Conservation (phyloP, 2,113 vertebrate genomes). For the Strigops habroptila region DNA sequence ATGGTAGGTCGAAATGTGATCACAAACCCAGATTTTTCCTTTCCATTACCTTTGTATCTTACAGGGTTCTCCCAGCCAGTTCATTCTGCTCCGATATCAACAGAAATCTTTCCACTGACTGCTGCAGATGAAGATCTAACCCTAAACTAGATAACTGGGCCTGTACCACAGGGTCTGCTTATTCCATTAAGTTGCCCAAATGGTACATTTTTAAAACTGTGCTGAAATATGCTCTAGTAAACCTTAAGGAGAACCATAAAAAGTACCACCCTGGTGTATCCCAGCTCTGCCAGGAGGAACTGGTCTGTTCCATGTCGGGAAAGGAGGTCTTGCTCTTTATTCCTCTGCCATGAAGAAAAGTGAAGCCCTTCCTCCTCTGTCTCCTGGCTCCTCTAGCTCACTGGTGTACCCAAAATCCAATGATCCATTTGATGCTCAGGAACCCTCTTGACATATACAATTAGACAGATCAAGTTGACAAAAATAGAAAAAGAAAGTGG, state of each 20-base stretch:
- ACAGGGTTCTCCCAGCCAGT: neutral
- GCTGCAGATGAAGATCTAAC: neutral
- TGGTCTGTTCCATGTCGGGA: neutral
- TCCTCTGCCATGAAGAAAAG: neutral
- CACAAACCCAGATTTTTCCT: neutral
- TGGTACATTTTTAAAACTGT: neutral
- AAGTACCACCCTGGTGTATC: neutral
- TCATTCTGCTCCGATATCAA: neutral
- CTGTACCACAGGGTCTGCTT: neutral
- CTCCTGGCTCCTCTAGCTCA: neutral
- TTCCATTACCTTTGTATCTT: neutral
- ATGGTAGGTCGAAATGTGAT: neutral
- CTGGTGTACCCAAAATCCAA: neutral
- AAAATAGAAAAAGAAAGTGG: neutral
- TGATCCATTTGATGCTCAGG: accelerated
- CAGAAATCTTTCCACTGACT: neutral
- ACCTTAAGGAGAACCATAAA: neutral
- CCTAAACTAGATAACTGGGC: neutral
- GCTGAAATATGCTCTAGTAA: neutral
- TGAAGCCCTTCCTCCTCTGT: neutral
- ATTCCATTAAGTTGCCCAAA: neutral
- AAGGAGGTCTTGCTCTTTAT: neutral
- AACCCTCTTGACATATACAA: neutral
- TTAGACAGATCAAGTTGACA: neutral
- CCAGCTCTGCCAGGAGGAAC: neutral